phyloP scores from a whole-genome alignment of 2,888 invertebrate species.

The Harpalus rufipes region DNA sequence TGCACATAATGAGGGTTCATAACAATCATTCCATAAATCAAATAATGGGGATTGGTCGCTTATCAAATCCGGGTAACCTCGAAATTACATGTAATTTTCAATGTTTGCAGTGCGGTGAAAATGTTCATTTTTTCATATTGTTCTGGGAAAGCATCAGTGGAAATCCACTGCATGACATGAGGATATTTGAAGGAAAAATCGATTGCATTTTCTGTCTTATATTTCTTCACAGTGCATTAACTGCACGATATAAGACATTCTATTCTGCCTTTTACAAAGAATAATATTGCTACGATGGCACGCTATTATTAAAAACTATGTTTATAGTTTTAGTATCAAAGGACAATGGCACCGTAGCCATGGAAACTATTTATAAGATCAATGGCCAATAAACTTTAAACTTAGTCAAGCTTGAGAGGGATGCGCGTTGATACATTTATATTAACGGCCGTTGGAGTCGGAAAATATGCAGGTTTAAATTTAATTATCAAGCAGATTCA shows the following conservation, averaged over 20 bases:
- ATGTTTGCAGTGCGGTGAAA: slow-evolving; percentile 24
- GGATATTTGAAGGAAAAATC: slow-evolving; percentile 15
- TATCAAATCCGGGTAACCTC: slow-evolving; percentile 14
- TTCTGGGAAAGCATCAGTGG: neutral
- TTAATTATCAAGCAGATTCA: too few species aligned
- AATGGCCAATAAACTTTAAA: too few species aligned
- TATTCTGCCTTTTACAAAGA: neutral
- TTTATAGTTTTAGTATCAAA: neutral
- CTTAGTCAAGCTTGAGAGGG: too few species aligned
- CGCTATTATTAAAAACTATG: neutral
- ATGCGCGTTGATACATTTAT: too few species aligned
- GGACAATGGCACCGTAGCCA: neutral
- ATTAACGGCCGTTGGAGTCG: too few species aligned
- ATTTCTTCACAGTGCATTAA: slow-evolving; percentile 1
- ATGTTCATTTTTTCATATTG: slow-evolving; percentile 16
- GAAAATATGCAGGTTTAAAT: too few species aligned
- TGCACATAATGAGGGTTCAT: neutral
- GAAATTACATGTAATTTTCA: slow-evolving; percentile 53
- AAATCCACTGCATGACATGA: neutral
- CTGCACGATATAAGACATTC: slow-evolving; percentile 7
- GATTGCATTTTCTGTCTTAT: slow-evolving; percentile 14
- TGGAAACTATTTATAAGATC: neutral
- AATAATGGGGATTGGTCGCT: slow-evolving; percentile 34
- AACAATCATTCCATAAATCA: slow-evolving; percentile 26
- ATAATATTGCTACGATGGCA: neutral